Evolutionary conservation across 1,140 invertebrate genomes (phyloP), one percentile per base, ranked within the genome.

Genomic region (Drosophila parvula): DNA sequence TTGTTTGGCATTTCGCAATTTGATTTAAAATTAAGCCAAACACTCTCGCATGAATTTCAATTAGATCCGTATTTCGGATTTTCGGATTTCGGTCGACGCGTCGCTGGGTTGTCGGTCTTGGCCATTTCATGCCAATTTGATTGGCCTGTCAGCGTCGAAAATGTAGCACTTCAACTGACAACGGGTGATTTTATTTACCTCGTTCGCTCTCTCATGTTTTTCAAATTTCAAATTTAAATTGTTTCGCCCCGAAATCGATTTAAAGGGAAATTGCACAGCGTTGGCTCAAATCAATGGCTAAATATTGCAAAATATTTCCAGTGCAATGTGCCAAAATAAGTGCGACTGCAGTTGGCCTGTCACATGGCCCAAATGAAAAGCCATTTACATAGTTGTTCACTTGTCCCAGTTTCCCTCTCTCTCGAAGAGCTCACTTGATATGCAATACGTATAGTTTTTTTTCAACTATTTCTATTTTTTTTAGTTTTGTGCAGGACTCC

Each of bases 61-160:
- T 89, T 88, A 78, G 76, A 76, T 67, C 34, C 59, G 73, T 34
- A 71, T 60, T 61, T 59, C 16, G 36, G 45, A 60, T 50, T 34
- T 62, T 43, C 36, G 22, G 28, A 16, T 70, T 47, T 70, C 51
- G 14, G 53, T 53, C 32, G 12, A 9, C 32, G 1, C 16, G 4
- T 4, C 16, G 41, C 2, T n/a, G 0, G 40, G 34, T 50, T 30
- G 51, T 50, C 36, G 51, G 59, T 22, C 45, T 58, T 55, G 78
- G 56, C 73, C 71, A 82, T 79, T 86, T 88, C 40, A 86, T 67
- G 83, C 63, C 83, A 74, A 88, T 83, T 86, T 88, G 79, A 83
- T 88, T 86, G 84, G 79, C 73, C 75, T 79, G 83, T 88, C 80
- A 58, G 71, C 28, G n/a, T 28, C 7, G 22, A 58, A 36, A 70